A percentile compares a stretch with the other conserved stretches of the same genome.
These are phyloP conservation scores for Meriones unguiculatus DNA, from an alignment of 2,113 vertebrate genomes.

Conservation along the genomic window DNA sequence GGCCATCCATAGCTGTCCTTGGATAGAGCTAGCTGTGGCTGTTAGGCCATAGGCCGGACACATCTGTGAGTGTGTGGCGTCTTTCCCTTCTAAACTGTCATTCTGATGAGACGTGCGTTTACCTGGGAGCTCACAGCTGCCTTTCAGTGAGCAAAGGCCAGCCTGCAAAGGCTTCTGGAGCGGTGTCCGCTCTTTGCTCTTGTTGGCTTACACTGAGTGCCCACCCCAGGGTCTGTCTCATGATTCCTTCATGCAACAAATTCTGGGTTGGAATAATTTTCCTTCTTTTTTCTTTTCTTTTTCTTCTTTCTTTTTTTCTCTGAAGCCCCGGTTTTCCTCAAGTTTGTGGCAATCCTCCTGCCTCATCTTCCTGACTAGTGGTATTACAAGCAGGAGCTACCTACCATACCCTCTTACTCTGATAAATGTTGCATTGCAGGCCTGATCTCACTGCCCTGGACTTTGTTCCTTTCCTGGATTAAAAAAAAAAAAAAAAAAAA, in stretches of 20 bases:
- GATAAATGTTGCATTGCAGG: neutral
- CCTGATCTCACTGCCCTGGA: neutral
- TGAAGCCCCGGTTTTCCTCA: neutral
- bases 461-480: constrained; percentile 45
- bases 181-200: neutral
- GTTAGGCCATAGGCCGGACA: neutral
- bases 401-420: neutral
- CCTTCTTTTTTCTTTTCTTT: neutral
- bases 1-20: neutral
- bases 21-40: neutral
- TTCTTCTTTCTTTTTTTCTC: neutral
- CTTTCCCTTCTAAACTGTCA: too few species aligned
- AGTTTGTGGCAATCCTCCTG: neutral
- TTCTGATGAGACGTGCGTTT: neutral
- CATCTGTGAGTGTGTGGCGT: neutral
- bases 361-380: neutral
- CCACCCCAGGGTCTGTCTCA: neutral
- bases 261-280: neutral
- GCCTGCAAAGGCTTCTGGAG: neutral
- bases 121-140: neutral
- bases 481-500: neutral
- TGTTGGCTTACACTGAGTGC: too few species aligned
- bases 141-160: neutral
- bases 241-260: neutral
- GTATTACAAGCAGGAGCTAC: neutral